A percentile compares a stretch with the other conserved stretches of the same genome.
phyloP scores from a whole-genome alignment of 2,888 invertebrate genomes.

The Acanthacorydalis orientalis region DNA sequence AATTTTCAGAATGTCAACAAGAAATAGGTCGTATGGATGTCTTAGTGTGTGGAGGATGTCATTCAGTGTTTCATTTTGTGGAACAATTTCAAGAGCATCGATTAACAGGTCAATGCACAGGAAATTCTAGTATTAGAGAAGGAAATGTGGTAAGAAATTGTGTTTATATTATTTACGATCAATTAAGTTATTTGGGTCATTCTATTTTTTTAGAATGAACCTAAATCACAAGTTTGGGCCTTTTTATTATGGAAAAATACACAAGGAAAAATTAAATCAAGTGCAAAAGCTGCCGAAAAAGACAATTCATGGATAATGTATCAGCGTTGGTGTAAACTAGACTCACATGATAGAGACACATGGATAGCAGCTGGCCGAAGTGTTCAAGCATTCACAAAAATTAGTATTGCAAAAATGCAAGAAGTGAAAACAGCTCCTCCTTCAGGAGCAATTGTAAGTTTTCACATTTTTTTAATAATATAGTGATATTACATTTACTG shows the following conservation, averaged over 20 bases:
- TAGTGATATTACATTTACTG: too few relatives aligned
- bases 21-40: slow-evolving; percentile 62
- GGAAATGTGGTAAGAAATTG: slow-evolving; percentile 36
- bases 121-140: slow-evolving; percentile 43
- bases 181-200: neutral
- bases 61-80: slow-evolving; percentile 60
- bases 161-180: neutral
- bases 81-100: slow-evolving; percentile 66
- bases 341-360: slow-evolving; percentile 50
- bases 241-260: slow-evolving; percentile 65
- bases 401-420: slow-evolving; percentile 49
- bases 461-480: neutral
- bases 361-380: slow-evolving; percentile 69
- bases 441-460: neutral
- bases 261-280: slow-evolving; percentile 23
- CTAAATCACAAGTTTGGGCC: slow-evolving; percentile 73
- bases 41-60: slow-evolving; percentile 69
- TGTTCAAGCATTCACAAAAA: slow-evolving; percentile 52
- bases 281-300: slow-evolving; percentile 27
- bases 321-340: slow-evolving; percentile 70
- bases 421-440: slow-evolving; percentile 20
- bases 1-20: slow-evolving; percentile 49
- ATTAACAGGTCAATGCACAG: slow-evolving; percentile 37
- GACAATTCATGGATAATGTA: slow-evolving; percentile 63
- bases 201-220: slow-evolving; percentile 38